Conservation (phyloP, 2,113 vertebrate species). For the Neotragus pygmaeus region DNA sequence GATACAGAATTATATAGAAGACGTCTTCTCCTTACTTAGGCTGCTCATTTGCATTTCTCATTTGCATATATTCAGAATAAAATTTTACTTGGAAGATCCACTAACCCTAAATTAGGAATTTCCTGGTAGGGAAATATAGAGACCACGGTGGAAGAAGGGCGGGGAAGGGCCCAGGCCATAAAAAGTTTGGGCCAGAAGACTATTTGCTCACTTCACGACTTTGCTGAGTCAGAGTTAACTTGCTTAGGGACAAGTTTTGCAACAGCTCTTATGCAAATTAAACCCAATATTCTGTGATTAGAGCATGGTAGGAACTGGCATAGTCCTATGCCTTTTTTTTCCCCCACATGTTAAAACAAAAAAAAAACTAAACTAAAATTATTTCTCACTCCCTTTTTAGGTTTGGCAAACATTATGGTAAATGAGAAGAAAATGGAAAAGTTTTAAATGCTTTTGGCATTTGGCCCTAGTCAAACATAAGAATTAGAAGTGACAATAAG, state of each 20-base stretch:
- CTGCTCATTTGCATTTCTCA: background rate
- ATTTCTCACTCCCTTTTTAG: constrained; percentile 25
- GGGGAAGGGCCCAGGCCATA: background rate
- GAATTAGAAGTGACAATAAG: background rate
- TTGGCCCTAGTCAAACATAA: background rate
- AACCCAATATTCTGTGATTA: background rate
- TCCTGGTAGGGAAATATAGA: background rate
- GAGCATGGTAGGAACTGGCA: background rate
- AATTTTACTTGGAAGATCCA: background rate
- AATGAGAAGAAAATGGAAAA: background rate
- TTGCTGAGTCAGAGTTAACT: background rate
- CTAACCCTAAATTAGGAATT: background rate
- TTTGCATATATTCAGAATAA: background rate
- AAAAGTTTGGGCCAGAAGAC: background rate
- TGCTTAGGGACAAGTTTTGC: background rate
- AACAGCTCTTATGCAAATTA: background rate
- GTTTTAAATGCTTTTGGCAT: background rate
- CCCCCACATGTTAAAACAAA: background rate
- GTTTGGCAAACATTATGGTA: background rate
- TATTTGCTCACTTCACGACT: background rate
- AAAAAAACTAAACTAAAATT: background rate
- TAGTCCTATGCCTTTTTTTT: background rate
- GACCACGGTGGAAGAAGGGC: background rate
- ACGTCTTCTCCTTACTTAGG: background rate
- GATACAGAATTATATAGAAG: background rate